phyloP scores from a whole-genome alignment of 1,140 invertebrate genomes.

The Magallana ariakensis region DNA sequence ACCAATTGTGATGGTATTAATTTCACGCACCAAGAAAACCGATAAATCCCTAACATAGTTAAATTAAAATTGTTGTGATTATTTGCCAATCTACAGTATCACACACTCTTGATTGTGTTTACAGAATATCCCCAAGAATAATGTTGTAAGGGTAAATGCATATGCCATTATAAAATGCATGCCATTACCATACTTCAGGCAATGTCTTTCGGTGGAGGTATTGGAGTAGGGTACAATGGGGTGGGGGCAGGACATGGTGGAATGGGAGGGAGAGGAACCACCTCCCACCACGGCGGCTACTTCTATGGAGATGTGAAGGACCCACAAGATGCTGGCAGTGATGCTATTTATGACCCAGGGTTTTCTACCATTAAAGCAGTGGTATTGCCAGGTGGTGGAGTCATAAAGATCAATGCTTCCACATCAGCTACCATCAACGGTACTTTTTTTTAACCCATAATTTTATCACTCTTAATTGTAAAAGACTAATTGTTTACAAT shows the following conservation, averaged over 20 bases:
- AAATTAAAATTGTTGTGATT: too few species aligned
- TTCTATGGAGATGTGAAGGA: slow-evolving; percentile 64
- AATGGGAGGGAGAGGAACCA: slow-evolving; percentile 64
- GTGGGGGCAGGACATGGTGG: slow-evolving; percentile 71
- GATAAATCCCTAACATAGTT: too few species aligned
- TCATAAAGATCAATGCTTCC: slow-evolving; percentile 63
- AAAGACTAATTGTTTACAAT: too few species aligned
- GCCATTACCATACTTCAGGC: background rate
- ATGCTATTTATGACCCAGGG: slow-evolving; percentile 51
- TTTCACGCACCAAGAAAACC: too few species aligned
- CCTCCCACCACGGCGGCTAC: slow-evolving; percentile 49
- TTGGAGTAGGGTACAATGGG: slow-evolving; percentile 58
- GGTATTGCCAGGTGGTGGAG: slow-evolving; percentile 64
- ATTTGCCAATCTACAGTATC: too few species aligned
- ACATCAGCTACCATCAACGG: slow-evolving; percentile 63
- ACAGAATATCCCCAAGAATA: too few species aligned
- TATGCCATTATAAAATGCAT: too few species aligned
- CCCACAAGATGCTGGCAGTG: slow-evolving; percentile 64
- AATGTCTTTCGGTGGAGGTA: slow-evolving; percentile 18
- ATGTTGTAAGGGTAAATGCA: too few species aligned
- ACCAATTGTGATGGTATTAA: too few species aligned
- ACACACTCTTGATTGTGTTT: too few species aligned
- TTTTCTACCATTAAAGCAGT: slow-evolving; percentile 7
- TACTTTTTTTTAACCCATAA: slow-evolving; percentile 17
- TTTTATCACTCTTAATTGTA: too few species aligned